Conservation (phyloP, 2,888 invertebrate species). For the Hemithea aestivaria region DNA sequence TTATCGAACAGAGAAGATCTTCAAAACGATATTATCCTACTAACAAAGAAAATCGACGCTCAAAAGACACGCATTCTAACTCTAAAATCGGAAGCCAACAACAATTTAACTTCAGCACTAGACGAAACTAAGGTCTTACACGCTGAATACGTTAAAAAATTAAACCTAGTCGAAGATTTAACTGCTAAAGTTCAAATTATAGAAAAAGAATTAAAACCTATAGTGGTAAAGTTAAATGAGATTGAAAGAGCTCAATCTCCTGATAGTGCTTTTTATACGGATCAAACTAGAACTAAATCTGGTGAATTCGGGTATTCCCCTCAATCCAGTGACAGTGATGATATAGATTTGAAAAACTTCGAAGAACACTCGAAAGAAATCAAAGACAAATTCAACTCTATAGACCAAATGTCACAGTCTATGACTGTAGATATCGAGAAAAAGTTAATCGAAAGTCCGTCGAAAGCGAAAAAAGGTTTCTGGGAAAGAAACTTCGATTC, state of each 20-base stretch:
- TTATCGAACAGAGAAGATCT: constrained; percentile 92
- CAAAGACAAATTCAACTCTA: constrained; percentile 71
- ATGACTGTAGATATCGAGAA: constrained; percentile 74
- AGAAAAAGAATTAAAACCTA: constrained; percentile 82
- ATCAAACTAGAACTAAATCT: constrained; percentile 72
- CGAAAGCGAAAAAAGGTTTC: constrained; percentile 64
- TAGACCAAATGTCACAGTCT: constrained; percentile 75
- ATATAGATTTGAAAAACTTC: constrained; percentile 58
- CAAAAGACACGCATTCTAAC: constrained; percentile 82
- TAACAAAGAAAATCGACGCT: constrained; percentile 82
- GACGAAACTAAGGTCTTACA: constrained; percentile 85
- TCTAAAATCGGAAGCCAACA: constrained; percentile 82
- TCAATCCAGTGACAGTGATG: constrained; percentile 71
- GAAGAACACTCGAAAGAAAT: constrained; percentile 65
- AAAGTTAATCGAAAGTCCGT: constrained; percentile 59
- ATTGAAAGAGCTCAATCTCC: constrained; percentile 68
- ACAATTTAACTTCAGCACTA: constrained; percentile 82
- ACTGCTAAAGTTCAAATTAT: constrained; percentile 82
- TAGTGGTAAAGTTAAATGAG: constrained; percentile 61
- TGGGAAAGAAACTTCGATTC: constrained; percentile 78
- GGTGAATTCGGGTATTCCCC: constrained; percentile 73
- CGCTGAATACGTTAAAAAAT: constrained; percentile 75
- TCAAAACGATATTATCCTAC: constrained; percentile 85
- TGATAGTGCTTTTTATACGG: constrained; percentile 76
- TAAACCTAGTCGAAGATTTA: constrained; percentile 81